Percentiles rank a stretch among this genome's conserved stretches.
Evolutionary conservation across 2,113 vertebrate species (phyloP).

Genomic region (Ancistrus triradiatus): DNA sequence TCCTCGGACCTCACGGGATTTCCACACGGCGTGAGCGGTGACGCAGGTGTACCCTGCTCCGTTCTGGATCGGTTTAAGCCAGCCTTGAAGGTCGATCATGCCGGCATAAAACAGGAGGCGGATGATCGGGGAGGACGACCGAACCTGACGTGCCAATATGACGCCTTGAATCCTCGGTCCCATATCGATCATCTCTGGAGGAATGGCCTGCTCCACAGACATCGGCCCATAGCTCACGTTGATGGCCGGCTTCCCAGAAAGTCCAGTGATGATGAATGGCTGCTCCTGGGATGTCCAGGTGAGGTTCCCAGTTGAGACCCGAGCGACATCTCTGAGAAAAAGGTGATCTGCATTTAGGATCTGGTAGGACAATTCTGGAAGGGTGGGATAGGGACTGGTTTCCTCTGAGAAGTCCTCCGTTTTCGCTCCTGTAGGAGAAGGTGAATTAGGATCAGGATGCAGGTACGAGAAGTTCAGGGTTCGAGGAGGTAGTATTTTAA

Average conservation of each 20-base stretch:
- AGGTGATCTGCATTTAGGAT: conserved; percentile 77
- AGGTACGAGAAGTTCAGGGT: too few relatives aligned
- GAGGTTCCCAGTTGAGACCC: conserved; percentile 74
- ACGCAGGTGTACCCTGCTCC: conserved; percentile 63
- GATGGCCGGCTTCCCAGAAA: conserved; percentile 66
- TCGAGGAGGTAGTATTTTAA: too few relatives aligned
- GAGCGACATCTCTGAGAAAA: conserved; percentile 77
- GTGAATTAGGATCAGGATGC: background rate
- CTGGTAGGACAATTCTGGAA: conserved; percentile 74
- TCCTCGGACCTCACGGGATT: conserved; percentile 75
- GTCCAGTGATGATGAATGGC: conserved; percentile 77
- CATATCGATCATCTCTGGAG: conserved; percentile 71
- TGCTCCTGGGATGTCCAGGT: conserved; percentile 75
- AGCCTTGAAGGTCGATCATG: conserved; percentile 18
- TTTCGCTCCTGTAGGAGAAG: conserved; percentile 57
- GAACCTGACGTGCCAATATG: conserved; percentile 72
- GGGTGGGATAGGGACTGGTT: conserved; percentile 67
- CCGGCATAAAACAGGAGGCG: conserved; percentile 80
- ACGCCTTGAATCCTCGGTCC: conserved; percentile 73
- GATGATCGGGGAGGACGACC: conserved; percentile 71
- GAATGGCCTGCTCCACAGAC: conserved; percentile 69
- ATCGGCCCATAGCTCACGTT: conserved; percentile 82
- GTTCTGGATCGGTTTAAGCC: conserved; percentile 26
- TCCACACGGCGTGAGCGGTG: conserved; percentile 81
- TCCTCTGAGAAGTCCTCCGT: conserved; percentile 71